phyloP scores from a whole-genome alignment of 2,888 invertebrate species.

The Nomada ruficornis region DNA sequence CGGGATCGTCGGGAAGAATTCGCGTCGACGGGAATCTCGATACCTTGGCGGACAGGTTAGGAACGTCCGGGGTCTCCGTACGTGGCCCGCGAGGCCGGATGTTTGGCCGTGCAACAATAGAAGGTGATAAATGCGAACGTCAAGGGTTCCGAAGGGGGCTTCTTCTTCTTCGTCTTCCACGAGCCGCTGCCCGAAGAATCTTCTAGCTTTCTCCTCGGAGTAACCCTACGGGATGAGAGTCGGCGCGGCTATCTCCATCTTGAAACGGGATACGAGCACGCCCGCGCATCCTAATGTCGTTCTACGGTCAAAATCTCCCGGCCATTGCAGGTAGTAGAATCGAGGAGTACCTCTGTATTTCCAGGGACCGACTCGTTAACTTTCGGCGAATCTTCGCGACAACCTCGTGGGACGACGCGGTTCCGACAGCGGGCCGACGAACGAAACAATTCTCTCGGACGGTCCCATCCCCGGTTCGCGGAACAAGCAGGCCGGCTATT shows the following conservation, averaged over 20 bases:
- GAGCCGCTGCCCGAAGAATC: conserved; percentile 63
- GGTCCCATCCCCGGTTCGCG: background rate
- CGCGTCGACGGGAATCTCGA: conserved; percentile 75
- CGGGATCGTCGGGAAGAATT: no score
- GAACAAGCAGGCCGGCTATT: background rate
- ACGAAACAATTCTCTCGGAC: background rate
- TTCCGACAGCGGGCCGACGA: background rate
- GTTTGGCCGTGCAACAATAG: conserved; percentile 80
- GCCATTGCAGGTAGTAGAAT: conserved; percentile 56
- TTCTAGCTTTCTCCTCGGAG: conserved; percentile 66
- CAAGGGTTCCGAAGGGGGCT: conserved; percentile 72
- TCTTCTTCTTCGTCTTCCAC: conserved; percentile 72
- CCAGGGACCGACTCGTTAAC: conserved; percentile 7
- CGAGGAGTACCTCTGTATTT: conserved; percentile 46
- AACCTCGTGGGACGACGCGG: background rate
- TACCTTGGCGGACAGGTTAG: conserved; percentile 62
- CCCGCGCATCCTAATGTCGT: conserved; percentile 81
- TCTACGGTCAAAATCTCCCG: conserved; percentile 61
- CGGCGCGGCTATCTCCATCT: conserved; percentile 81
- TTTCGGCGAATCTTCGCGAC: conserved; percentile 22
- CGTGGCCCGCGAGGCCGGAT: conserved; percentile 78
- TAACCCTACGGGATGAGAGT: conserved; percentile 57
- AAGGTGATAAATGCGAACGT: conserved; percentile 82
- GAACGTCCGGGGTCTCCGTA: conserved; percentile 31
- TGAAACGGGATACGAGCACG: conserved; percentile 82